These are phyloP conservation scores for Nephila pilipes DNA, from an alignment of 1,140 invertebrate species.

Conservation along the genomic window DNA sequence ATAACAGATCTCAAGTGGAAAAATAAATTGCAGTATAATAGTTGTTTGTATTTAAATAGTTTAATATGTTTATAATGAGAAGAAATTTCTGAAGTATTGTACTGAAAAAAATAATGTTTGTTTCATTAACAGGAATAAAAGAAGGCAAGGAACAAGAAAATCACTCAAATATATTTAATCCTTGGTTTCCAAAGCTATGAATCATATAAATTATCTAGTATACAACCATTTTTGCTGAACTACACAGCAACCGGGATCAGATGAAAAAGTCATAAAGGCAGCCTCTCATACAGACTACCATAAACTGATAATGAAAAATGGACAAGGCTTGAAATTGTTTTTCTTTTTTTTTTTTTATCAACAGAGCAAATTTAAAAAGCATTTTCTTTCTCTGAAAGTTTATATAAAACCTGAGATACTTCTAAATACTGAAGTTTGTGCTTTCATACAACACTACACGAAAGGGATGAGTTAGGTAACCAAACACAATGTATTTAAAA, in stretches of 20 bases:
- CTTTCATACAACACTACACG: constrained; percentile 61
- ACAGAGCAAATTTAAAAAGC: constrained; percentile 63
- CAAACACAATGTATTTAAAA: constrained; percentile 46
- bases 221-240: constrained; percentile 71
- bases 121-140: neutral
- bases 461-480: constrained; percentile 64
- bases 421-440: constrained; percentile 76
- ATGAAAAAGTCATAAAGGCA: constrained; percentile 59
- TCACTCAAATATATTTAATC: constrained; percentile 76
- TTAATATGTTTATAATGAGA: too few species aligned
- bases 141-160: constrained; percentile 39
- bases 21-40: too few species aligned
- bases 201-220: constrained; percentile 74
- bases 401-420: constrained; percentile 75
- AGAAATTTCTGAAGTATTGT: too few species aligned
- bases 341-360: constrained; percentile 16
- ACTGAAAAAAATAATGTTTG: neutral
- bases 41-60: too few species aligned
- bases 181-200: constrained; percentile 66
- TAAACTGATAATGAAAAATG: constrained; percentile 65
- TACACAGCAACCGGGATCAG: constrained; percentile 73
- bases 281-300: constrained; percentile 38
- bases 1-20: too few species aligned
- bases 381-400: constrained; percentile 43
- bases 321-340: constrained; percentile 65